Percentiles rank a stretch among this genome's conserved stretches.
Conservation (phyloP, 1,140 invertebrate species). For the Galendromus occidentalis region DNA sequence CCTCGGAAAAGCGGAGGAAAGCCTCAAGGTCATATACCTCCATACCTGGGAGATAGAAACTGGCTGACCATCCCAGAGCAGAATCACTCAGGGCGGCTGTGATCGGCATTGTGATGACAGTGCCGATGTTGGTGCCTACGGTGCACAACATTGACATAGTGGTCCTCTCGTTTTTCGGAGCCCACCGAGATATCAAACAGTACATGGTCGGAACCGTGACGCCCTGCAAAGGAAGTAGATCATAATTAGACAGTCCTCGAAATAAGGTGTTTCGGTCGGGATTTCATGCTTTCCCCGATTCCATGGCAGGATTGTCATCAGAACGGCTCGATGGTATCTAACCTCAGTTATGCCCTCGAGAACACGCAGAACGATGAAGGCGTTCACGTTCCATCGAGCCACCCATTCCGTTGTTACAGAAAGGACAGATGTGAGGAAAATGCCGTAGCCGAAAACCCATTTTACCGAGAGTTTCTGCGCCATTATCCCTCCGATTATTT, state of each 20-base stretch:
- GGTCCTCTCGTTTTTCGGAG: slow-evolving; percentile 15
- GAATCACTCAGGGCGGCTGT: slow-evolving; percentile 23
- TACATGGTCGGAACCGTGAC: slow-evolving; percentile 27
- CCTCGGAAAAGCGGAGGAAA: no score
- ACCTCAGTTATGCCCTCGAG: slow-evolving; percentile 12
- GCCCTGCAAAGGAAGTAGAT: slow-evolving; percentile 18
- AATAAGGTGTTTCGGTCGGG: no score
- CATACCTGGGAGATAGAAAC: slow-evolving; percentile 45
- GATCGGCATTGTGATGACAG: slow-evolving; percentile 21
- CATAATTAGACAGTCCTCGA: no score
- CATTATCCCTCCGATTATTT: slow-evolving; percentile 54
- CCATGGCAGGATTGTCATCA: no score
- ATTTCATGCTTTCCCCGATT: no score
- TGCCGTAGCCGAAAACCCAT: slow-evolving; percentile 58
- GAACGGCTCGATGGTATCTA: not conserved
- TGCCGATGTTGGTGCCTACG: slow-evolving; percentile 24
- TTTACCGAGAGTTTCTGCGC: slow-evolving; percentile 56
- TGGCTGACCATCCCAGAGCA: slow-evolving; percentile 42
- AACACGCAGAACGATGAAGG: slow-evolving; percentile 11
- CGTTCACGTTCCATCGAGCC: not conserved
- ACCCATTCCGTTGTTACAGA: slow-evolving; percentile 48
- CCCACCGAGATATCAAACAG: slow-evolving; percentile 26
- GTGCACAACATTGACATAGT: slow-evolving; percentile 14
- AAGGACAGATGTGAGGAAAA: slow-evolving; percentile 56
- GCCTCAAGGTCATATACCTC: no score